Evolutionary conservation across 2,888 invertebrate species (phyloP).

Genomic region (Orchesella flavescens): DNA sequence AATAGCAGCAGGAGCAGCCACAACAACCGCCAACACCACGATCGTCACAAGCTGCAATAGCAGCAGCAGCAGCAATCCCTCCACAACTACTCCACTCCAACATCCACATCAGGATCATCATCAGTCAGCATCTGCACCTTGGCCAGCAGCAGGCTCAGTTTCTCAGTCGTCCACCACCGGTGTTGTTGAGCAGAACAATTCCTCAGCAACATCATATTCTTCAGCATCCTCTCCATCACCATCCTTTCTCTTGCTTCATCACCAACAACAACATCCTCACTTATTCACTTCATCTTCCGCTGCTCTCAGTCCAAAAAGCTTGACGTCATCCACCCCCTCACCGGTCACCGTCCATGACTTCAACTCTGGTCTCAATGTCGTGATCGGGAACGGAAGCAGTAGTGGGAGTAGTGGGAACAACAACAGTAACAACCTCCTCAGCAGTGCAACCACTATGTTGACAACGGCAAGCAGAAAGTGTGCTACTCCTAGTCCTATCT

Average conservation of each 20-base stretch:
- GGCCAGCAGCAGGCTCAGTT: slow-evolving; percentile 34
- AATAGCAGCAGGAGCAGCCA: slow-evolving; percentile 24
- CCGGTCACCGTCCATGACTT: slow-evolving; percentile 70
- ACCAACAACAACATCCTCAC: slow-evolving; percentile 55
- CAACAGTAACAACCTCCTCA: neutral
- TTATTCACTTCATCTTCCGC: slow-evolving; percentile 61
- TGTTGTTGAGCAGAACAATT: slow-evolving; percentile 5
- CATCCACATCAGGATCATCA: slow-evolving; percentile 10
- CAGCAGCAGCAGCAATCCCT: slow-evolving; percentile 16
- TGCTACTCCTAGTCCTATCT: slow-evolving; percentile 55
- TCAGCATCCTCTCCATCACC: slow-evolving; percentile 62
- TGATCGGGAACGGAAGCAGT: slow-evolving; percentile 25
- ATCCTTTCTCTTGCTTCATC: slow-evolving; percentile 64
- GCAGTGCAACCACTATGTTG: neutral
- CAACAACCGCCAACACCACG: slow-evolving; percentile 37
- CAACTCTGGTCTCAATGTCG: slow-evolving; percentile 63
- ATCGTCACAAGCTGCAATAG: slow-evolving; percentile 34
- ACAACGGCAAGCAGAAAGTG: slow-evolving; percentile 43
- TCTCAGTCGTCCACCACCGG: neutral
- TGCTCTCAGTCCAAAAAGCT: slow-evolving; percentile 69
- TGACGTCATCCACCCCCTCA: slow-evolving; percentile 71
- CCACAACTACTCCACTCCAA: neutral
- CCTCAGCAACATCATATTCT: neutral
- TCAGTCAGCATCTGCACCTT: slow-evolving; percentile 29
- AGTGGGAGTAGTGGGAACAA: neutral